These are phyloP conservation scores for Mustela erminea DNA, from an alignment of 2,797 vertebrate species.

Conservation along the genomic window DNA sequence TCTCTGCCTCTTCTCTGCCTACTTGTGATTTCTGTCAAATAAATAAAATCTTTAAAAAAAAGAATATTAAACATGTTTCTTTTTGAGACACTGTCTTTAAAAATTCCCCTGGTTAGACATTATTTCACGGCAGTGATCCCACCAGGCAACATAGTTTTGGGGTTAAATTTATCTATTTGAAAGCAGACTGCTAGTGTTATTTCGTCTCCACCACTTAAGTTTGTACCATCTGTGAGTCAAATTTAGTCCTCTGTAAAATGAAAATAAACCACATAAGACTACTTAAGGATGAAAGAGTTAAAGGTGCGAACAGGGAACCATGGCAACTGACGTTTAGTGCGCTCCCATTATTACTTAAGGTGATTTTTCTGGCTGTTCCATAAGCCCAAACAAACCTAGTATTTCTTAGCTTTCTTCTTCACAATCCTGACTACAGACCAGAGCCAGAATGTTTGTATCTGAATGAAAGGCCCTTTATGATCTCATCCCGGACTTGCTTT, in stretches of 20 bases:
- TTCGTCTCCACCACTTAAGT: background rate
- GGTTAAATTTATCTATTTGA: background rate
- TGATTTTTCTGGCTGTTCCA: background rate
- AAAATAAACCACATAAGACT: background rate
- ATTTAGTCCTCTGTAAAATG: background rate
- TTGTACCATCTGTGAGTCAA: background rate
- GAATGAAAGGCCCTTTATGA: background rate
- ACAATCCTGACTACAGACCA: background rate
- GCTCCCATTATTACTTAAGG: background rate
- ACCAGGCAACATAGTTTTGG: background rate
- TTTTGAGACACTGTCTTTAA: background rate
- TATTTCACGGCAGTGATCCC: background rate
- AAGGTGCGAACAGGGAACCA: background rate
- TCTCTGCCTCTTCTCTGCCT: too few species aligned
- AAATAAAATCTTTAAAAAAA: too few species aligned
- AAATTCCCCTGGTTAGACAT: background rate
- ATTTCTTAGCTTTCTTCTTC: background rate
- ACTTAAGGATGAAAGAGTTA: background rate
- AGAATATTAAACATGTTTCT: background rate
- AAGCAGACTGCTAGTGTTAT: background rate
- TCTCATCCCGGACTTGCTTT: background rate
- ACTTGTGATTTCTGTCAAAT: too few species aligned
- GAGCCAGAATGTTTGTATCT: background rate
- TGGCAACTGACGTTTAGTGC: background rate
- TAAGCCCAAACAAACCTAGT: background rate